Base-by-base conservation (phyloP, 1,140 invertebrate species). In the Apolygus lucorum region DNA sequence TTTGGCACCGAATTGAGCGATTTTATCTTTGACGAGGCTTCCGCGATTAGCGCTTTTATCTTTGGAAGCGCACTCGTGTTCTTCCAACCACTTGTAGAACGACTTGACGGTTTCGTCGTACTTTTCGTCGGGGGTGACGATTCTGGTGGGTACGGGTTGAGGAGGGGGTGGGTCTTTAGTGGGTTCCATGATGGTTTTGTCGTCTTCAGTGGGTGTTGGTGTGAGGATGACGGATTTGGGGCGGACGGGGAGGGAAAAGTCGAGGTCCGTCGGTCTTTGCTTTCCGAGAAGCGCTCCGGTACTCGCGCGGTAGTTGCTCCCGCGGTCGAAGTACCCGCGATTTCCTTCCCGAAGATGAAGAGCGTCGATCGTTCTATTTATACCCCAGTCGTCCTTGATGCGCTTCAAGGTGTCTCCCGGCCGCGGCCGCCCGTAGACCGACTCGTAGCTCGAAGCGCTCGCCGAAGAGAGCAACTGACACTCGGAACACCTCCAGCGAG, bases 21-120 rank as follows among this genome's bases (percentile, higher is more conserved):
- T 59, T 22, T 59, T 59, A 24, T 59, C 54, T 59, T 59, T 59
- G 22, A 59, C 54, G 11, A 59, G 22, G 4, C 54, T 21, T 13
- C 54, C 54, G 2, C 4, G 11, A 59, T 4, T 4, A 24, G 11
- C 22, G 8, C 8, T 4, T 8, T 24, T 59, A 17, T 59, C 54
- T 59, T 59, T 59, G 22, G 54, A 17, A 21, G 13, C 22, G 54
- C 54, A 59, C 54, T 59, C 54, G 22, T 59, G 54, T 17, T 59
- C 54, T 59, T 59, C 54, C 4, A 59, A 21, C 54, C 54, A 59
- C 54, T 59, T 59, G 54, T 59, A 59, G 54, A 59, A 59, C 22
- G 54, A 59, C 22, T 59, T 59, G 11, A 59, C 54, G 22, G 54
- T 14, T 24, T 59, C 54, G 2, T 59, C 54, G 54, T 59, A 21